These are phyloP conservation scores for Enoplosus armatus DNA, from an alignment of 2,797 vertebrate genomes.

Conservation along the genomic window DNA sequence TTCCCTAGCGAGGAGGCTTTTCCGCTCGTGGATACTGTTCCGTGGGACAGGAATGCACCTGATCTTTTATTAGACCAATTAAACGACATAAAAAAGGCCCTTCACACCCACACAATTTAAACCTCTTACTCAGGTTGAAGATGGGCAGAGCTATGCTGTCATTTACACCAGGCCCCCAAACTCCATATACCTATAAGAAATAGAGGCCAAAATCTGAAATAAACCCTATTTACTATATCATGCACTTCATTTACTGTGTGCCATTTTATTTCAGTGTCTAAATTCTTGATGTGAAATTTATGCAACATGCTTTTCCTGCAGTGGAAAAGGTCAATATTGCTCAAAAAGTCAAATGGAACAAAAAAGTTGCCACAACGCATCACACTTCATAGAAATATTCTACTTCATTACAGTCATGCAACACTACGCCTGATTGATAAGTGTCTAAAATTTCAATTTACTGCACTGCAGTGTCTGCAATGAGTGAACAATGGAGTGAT, in stretches of 20 bases:
- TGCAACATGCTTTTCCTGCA: not conserved
- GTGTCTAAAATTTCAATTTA: not conserved
- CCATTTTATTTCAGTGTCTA: too few relatives aligned
- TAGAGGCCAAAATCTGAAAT: too few relatives aligned
- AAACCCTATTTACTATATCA: too few relatives aligned
- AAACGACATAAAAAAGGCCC: too few relatives aligned
- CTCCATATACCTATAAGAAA: not conserved
- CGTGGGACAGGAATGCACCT: too few relatives aligned
- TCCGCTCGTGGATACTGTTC: too few relatives aligned
- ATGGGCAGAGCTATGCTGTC: not conserved
- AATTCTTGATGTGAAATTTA: too few relatives aligned
- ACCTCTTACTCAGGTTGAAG: not conserved
- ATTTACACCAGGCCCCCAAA: not conserved
- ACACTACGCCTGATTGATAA: not conserved
- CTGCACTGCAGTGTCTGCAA: not conserved
- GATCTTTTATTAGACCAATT: too few relatives aligned
- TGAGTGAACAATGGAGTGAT: too few relatives aligned
- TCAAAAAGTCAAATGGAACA: not conserved
- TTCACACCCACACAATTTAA: not conserved
- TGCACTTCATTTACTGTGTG: too few relatives aligned
- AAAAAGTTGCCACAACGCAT: slow-evolving; percentile 2
- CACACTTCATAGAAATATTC: not conserved
- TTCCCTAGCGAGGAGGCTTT: too few relatives aligned
- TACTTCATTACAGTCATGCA: not conserved
- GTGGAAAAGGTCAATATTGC: not conserved